phyloP scores from a whole-genome alignment of 2,888 invertebrate species.

The Amiota mariae region DNA sequence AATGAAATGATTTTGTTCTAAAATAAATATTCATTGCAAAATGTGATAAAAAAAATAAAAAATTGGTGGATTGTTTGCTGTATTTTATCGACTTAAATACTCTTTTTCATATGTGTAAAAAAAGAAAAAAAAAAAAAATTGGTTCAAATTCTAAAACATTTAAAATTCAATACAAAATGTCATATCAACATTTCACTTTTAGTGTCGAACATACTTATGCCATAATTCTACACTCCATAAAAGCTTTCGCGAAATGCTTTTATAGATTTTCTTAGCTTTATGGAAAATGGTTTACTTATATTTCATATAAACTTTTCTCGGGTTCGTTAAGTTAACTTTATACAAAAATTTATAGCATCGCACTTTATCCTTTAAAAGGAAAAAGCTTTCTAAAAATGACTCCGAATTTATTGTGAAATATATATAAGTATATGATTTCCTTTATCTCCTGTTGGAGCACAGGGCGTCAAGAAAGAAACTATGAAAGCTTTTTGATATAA shows the following conservation, averaged over 20 bases:
- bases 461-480: too few relatives aligned
- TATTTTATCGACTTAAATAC: too few relatives aligned
- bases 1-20: too few relatives aligned
- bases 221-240: constrained; percentile 4
- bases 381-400: background rate
- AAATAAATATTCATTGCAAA: too few relatives aligned
- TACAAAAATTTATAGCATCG: background rate
- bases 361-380: background rate
- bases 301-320: background rate
- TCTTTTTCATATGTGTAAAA: too few relatives aligned
- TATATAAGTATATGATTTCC: too few relatives aligned
- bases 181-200: background rate
- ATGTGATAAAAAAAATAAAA: too few relatives aligned
- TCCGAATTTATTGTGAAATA: constrained; percentile 4
- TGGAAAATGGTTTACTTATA: background rate
- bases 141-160: too few relatives aligned
- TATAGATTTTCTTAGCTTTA: background rate
- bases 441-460: too few relatives aligned
- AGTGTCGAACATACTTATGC: background rate
- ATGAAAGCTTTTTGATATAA: too few relatives aligned
- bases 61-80: too few relatives aligned
- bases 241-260: background rate
- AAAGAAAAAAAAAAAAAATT: too few relatives aligned
- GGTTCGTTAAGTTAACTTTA: background rate
- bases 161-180: background rate